Evolutionary conservation across 2,113 vertebrate species (phyloP).

Genomic region (Nannobrachium achirus): DNA sequence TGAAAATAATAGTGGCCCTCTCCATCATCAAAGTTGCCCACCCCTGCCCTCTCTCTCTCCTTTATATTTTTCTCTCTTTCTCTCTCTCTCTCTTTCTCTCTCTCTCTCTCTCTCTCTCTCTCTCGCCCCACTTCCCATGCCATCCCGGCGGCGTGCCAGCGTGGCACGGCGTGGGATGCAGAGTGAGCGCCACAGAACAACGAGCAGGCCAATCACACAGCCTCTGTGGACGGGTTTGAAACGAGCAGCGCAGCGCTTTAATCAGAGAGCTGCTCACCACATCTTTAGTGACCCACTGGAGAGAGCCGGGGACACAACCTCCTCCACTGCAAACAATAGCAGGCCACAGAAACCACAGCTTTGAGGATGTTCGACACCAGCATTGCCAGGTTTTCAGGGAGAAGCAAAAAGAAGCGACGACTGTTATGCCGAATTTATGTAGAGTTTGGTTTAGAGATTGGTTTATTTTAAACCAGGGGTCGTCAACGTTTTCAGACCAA

Average conservation of each 20-base stretch:
- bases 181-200: constrained; percentile 25
- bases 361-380: too few relatives aligned
- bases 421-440: too few relatives aligned
- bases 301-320: not conserved
- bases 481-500: too few relatives aligned
- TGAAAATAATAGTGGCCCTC: too few relatives aligned
- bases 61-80: not conserved
- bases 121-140: not conserved
- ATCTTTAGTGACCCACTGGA: constrained; percentile 31
- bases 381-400: too few relatives aligned
- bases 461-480: constrained; percentile 48
- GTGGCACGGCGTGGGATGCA: constrained; percentile 13
- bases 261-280: constrained; percentile 58
- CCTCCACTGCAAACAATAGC: constrained; percentile 51
- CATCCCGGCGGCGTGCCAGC: not conserved
- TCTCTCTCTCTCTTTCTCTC: constrained; percentile 1
- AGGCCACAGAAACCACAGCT: too few relatives aligned
- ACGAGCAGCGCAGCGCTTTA: constrained; percentile 55
- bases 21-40: too few relatives aligned
- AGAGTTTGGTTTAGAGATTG: constrained; percentile 16
- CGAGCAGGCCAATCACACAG: constrained; percentile 1
- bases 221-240: constrained; percentile 37
- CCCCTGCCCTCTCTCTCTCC: too few relatives aligned
- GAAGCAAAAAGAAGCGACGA: too few relatives aligned
- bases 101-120: not conserved